These are phyloP conservation scores for Caenorhabditis inopinata DNA, from an alignment of 1,140 invertebrate genomes.

Conservation along the genomic window DNA sequence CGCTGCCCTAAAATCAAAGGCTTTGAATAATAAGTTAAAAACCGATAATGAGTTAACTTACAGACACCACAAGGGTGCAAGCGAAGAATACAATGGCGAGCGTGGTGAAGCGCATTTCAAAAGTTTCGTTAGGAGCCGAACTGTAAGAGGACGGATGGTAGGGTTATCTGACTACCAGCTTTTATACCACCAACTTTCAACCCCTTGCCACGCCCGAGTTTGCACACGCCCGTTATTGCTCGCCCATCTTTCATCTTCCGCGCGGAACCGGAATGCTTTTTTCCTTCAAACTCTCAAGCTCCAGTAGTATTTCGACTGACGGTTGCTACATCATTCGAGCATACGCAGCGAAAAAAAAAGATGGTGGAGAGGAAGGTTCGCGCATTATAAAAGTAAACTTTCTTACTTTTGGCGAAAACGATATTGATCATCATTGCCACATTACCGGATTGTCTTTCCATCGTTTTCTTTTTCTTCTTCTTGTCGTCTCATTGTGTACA, in stretches of 20 bases:
- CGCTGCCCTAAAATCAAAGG: conserved; percentile 34
- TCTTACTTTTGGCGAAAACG: conserved; percentile 3
- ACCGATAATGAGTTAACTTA: not conserved
- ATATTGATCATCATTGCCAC: conserved; percentile 34
- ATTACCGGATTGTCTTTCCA: conserved; percentile 30
- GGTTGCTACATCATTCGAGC: not conserved
- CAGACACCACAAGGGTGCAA: conserved; percentile 27
- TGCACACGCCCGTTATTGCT: conserved; percentile 27
- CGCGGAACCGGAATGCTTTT: conserved; percentile 26
- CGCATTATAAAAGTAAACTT: conserved; percentile 33
- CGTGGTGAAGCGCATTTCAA: conserved; percentile 22
- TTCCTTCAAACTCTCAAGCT: not conserved
- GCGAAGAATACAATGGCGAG: conserved; percentile 15
- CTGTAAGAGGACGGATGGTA: conserved; percentile 28
- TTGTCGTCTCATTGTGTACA: conserved; percentile 6
- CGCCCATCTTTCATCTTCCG: conserved; percentile 31
- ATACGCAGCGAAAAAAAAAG: not conserved
- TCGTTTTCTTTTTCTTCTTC: not conserved
- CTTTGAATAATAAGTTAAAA: not conserved
- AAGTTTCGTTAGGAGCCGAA: conserved; percentile 11
- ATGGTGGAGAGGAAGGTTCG: not conserved
- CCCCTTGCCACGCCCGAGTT: conserved; percentile 19
- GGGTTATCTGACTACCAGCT: not conserved
- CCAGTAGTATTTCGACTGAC: not conserved
- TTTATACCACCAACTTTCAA: conserved; percentile 16